These are phyloP conservation scores for Chrysopa pallens DNA, from an alignment of 1,140 invertebrate genomes.

Conservation along the genomic window DNA sequence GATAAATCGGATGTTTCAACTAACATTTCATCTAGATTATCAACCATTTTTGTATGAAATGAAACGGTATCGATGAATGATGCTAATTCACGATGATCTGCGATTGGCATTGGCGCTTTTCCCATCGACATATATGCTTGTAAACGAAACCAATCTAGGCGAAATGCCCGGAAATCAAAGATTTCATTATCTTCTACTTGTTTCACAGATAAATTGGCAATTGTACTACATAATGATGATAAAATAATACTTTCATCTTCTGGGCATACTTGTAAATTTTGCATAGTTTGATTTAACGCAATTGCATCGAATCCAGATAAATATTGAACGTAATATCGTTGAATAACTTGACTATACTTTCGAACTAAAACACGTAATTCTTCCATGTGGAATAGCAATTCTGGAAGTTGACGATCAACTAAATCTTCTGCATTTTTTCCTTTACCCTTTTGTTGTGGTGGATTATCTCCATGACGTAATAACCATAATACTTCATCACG, in stretches of 20 bases:
- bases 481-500: constrained; percentile 97
- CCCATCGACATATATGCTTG: constrained; percentile 85
- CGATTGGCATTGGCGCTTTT: constrained; percentile 64
- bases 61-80: constrained; percentile 87
- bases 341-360: constrained; percentile 93
- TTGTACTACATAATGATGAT: constrained; percentile 80
- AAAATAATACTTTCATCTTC: constrained; percentile 93
- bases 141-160: constrained; percentile 93
- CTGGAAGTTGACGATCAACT: constrained; percentile 86
- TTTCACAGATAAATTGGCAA: constrained; percentile 75
- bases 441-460: constrained; percentile 69
- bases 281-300: constrained; percentile 78
- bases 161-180: constrained; percentile 88
- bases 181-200: constrained; percentile 94
- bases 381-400: constrained; percentile 95
- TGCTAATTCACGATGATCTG: constrained; percentile 75
- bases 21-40: constrained; percentile 93
- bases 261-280: constrained; percentile 65
- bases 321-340: constrained; percentile 96
- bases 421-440: constrained; percentile 75
- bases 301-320: constrained; percentile 90
- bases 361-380: constrained; percentile 82
- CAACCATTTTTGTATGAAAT: constrained; percentile 97
- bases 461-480: constrained; percentile 88
- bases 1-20: constrained; percentile 94